Base-by-base conservation (phyloP, 2,113 vertebrate species). In the Phaethornis superciliosus region DNA sequence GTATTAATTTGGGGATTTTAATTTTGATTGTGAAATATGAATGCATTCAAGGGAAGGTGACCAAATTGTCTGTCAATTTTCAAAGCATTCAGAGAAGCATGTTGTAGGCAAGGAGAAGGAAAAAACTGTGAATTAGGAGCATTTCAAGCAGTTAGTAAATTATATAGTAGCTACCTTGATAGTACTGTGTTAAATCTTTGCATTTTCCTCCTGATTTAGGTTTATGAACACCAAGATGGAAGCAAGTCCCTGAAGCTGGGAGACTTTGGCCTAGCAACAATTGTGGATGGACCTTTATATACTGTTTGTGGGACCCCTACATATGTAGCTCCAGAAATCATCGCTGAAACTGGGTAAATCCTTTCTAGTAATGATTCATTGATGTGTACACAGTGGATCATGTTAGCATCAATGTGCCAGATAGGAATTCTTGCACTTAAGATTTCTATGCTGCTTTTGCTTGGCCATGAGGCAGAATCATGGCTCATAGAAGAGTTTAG, bases 271-370 rank as follows among this genome's bases (percentile, higher is more conserved):
- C 96, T 99, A 97, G 99, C 99, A 55, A 99, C 99, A 2, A 97
- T 99, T 47, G 99, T 99, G 27, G 99, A 99, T 19, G 99, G 99
- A 47, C 99, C 98, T 59, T 98, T 99, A 32, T 99, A 98, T 69
- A 99, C 98, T 10, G 98, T 99, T 68, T 99, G 99, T 95, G 99
- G 99, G 47, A 99, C 99, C 9, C 99, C 99, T 15, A 99, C 99
- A 37, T 99, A 99, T 35, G 99, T 99, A 94, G 99, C 99, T 90
- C 99, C 99, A 69, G 99, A 99, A 96, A 99, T 99, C 94, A 98
- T 99, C 3, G 98, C 99, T 70, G 99, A 99, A 97, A 98, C 98
- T 9, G 99, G 99, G 99, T 99, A 97, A 98, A 97, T 68, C 24
- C 6, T 49, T 86, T 87, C 15, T 74, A 42, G 15, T 33, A 42